Evolutionary conservation across 2,888 invertebrate genomes (phyloP).

Genomic region (Heliconius ethilla): DNA sequence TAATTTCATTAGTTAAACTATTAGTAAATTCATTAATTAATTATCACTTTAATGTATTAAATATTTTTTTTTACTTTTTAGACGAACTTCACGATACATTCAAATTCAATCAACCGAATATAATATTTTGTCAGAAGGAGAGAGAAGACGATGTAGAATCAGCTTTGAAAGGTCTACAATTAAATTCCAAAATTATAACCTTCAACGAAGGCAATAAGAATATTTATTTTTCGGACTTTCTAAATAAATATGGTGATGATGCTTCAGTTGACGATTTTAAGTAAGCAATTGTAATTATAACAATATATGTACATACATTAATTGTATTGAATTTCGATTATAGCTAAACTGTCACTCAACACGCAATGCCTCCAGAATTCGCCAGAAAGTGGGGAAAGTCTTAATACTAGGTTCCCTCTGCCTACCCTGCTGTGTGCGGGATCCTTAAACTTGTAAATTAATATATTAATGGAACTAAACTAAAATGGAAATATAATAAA

Average conservation of each 20-base stretch:
- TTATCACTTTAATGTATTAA: too few relatives aligned
- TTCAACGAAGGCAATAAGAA: conserved; percentile 60
- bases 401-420: too few relatives aligned
- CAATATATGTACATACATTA: neutral
- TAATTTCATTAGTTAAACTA: too few relatives aligned
- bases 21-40: too few relatives aligned
- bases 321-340: too few relatives aligned
- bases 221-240: conserved; percentile 55
- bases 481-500: too few relatives aligned
- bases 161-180: conserved; percentile 53
- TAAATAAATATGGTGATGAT: conserved; percentile 54
- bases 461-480: too few relatives aligned
- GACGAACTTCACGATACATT: conserved; percentile 60
- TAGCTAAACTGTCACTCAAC: too few relatives aligned
- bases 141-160: conserved; percentile 56
- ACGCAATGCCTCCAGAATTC: too few relatives aligned
- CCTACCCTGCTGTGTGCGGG: too few relatives aligned
- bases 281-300: conserved; percentile 44
- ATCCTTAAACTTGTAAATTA: too few relatives aligned
- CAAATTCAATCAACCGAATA: conserved; percentile 55
- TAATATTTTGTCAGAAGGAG: conserved; percentile 65
- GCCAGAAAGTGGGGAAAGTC: too few relatives aligned
- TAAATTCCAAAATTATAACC: conserved; percentile 58
- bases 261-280: conserved; percentile 56
- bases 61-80: conserved; percentile 46